These are phyloP conservation scores for Zaprionus ghesquierei DNA, from an alignment of 1,140 invertebrate species.

Conservation along the genomic window DNA sequence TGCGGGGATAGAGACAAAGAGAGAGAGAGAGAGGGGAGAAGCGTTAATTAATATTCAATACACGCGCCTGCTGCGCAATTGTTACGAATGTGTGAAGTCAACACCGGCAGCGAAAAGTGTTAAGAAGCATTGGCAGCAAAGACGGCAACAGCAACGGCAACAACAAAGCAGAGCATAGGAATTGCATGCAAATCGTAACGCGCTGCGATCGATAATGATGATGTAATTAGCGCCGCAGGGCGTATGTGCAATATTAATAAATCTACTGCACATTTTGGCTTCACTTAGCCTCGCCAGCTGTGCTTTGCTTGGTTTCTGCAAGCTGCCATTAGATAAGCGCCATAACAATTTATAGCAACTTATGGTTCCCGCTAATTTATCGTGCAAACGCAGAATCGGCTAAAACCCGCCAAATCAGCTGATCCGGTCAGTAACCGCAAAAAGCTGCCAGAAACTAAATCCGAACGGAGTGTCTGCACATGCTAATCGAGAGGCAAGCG, in stretches of 20 bases:
- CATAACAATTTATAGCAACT: constrained; percentile 24
- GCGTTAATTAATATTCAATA: constrained; percentile 74
- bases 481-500: constrained; percentile 6
- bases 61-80: constrained; percentile 69
- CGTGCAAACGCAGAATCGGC: constrained; percentile 22
- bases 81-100: constrained; percentile 76
- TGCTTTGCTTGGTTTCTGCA: neutral
- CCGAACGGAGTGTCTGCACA: neutral
- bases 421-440: constrained; percentile 38
- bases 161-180: constrained; percentile 23
- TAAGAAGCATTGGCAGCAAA: constrained; percentile 51
- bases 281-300: neutral
- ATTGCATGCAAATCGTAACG: constrained; percentile 65
- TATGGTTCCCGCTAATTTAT: constrained; percentile 43
- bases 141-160: constrained; percentile 8
- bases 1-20: neutral
- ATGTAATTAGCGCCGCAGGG: constrained; percentile 64
- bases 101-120: constrained; percentile 50
- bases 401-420: neutral
- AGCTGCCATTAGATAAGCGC: constrained; percentile 37
- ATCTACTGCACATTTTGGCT: constrained; percentile 17
- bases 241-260: constrained; percentile 51
- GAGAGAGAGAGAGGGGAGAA: neutral
- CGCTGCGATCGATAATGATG: constrained; percentile 44
- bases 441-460: constrained; percentile 24